Evolutionary conservation across 2,113 vertebrate genomes (phyloP).

Genomic region (Thermophis baileyi): DNA sequence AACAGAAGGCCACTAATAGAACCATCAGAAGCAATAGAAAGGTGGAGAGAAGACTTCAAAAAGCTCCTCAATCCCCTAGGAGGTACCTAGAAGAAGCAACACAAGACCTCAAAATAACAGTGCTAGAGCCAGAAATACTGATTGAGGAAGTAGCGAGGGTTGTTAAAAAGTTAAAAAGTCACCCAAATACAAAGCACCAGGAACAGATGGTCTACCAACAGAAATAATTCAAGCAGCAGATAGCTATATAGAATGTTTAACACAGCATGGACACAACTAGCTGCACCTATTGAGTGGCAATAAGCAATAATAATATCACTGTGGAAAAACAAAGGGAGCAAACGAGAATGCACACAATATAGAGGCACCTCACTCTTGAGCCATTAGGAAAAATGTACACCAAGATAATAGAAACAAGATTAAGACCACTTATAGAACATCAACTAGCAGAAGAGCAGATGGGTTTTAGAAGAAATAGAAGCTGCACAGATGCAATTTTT

Average conservation of each 20-base stretch:
- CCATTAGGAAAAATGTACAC: too few relatives aligned
- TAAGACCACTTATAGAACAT: too few relatives aligned
- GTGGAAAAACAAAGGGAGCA: background rate
- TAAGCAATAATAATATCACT: background rate
- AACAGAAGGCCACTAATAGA: background rate
- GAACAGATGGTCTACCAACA: background rate
- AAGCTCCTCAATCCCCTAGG: background rate
- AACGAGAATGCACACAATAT: conserved; percentile 50
- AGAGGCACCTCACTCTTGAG: background rate
- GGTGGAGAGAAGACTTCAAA: background rate
- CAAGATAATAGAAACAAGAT: too few relatives aligned
- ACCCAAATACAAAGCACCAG: background rate
- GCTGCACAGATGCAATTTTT: too few relatives aligned
- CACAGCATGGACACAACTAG: background rate
- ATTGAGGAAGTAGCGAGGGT: background rate
- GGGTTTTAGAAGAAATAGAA: too few relatives aligned
- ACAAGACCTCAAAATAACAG: background rate
- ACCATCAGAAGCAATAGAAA: background rate
- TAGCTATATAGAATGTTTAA: background rate
- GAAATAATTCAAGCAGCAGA: background rate
- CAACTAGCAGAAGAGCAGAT: too few relatives aligned
- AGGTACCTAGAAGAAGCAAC: background rate
- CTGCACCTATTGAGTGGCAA: background rate
- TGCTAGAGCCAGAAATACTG: background rate
- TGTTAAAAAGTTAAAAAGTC: background rate